phyloP scores from a whole-genome alignment of 1,140 invertebrate species.

The Belonocnema kinseyi region DNA sequence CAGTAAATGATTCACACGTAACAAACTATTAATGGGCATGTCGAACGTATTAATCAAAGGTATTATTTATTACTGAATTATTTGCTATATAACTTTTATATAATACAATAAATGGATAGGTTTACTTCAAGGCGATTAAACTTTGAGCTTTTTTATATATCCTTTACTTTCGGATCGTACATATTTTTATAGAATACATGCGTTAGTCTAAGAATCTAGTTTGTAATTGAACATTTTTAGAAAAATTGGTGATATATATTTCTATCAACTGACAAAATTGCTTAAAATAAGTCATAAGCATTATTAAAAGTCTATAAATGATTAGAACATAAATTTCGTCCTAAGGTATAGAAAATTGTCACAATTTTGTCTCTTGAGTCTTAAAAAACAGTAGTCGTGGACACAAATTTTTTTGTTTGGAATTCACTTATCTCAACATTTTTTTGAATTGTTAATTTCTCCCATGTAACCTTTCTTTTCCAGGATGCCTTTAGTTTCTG shows the following conservation, averaged over 20 bases:
- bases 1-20: conserved; percentile 2
- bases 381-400: conserved; percentile 17
- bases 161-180: conserved; percentile 21
- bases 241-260: neutral
- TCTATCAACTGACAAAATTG: conserved; percentile 4
- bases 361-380: neutral
- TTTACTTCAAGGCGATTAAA: too few species aligned
- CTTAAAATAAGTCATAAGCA: neutral
- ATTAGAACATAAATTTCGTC: neutral
- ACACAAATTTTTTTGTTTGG: neutral
- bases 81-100: neutral
- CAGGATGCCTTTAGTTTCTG: too few species aligned
- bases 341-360: neutral
- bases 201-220: neutral
- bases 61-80: neutral
- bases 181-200: too few species aligned
- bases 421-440: neutral
- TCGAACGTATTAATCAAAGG: conserved; percentile 33
- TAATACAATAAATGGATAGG: too few species aligned
- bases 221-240: neutral
- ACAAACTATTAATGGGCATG: neutral
- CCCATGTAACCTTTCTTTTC: too few species aligned
- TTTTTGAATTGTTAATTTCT: too few species aligned
- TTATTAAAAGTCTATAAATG: neutral
- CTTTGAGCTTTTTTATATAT: neutral